These are phyloP conservation scores for Macrosoma leucophasiata DNA, from an alignment of 2,888 invertebrate genomes.

Conservation along the genomic window DNA sequence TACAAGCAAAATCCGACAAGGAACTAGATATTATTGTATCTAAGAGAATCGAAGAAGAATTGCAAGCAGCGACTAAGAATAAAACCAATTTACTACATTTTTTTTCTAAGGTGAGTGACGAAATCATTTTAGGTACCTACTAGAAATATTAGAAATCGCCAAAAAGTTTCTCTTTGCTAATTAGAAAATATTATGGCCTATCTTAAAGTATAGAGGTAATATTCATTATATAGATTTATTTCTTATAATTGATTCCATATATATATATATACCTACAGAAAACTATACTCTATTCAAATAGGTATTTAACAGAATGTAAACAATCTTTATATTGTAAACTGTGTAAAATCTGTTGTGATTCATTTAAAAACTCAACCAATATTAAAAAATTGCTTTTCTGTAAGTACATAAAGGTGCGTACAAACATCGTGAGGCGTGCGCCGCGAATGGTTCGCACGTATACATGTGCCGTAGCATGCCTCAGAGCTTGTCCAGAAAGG, in stretches of 20 bases:
- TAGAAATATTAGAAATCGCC: no score
- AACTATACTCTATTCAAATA: not conserved
- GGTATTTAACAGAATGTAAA: no score
- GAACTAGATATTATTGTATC: slow-evolving; percentile 24
- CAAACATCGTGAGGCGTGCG: slow-evolving; percentile 6
- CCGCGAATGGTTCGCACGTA: slow-evolving; percentile 3
- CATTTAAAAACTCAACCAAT: slow-evolving; percentile 4
- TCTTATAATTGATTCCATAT: slow-evolving; percentile 4
- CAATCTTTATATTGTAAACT: slow-evolving; percentile 1
- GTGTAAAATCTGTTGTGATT: slow-evolving; percentile 4
- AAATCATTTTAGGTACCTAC: no score
- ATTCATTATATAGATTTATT: no score
- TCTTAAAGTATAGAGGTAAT: slow-evolving; percentile 12
- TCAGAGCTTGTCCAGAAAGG: no score
- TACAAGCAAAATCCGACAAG: slow-evolving; percentile 26
- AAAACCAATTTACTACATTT: slow-evolving; percentile 19
- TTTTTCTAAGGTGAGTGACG: slow-evolving; percentile 6
- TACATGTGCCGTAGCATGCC: slow-evolving; percentile 4
- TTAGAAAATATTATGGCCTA: slow-evolving; percentile 16
- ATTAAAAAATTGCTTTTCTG: slow-evolving; percentile 4
- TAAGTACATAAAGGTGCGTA: slow-evolving; percentile 6
- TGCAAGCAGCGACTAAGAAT: slow-evolving; percentile 22
- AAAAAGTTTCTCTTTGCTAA: no score
- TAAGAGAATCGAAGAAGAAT: slow-evolving; percentile 27
- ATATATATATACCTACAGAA: no score